Percentiles rank a stretch among this genome's conserved stretches.
Conservation (phyloP, 1,140 invertebrate species). For the Tribolium castaneum region DNA sequence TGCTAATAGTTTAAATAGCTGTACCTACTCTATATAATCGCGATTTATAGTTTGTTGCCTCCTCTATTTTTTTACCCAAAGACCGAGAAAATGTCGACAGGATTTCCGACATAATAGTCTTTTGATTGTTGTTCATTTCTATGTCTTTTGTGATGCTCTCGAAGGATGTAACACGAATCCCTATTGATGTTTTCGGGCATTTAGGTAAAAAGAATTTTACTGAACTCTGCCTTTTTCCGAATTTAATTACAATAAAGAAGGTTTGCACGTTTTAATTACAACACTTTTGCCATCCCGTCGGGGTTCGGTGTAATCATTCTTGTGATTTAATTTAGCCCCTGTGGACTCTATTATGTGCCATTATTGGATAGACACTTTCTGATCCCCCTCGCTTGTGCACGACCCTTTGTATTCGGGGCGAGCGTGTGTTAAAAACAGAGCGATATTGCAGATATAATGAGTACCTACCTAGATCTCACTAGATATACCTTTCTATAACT, state of each 20-base stretch:
- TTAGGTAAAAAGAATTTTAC: slow-evolving; percentile 19
- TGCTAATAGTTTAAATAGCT: slow-evolving; percentile 31
- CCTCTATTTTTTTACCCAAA: slow-evolving; percentile 8
- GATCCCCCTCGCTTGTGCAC: slow-evolving; percentile 14
- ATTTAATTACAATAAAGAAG: not conserved
- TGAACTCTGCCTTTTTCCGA: not conserved
- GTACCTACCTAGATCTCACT: not conserved
- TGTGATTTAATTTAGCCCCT: slow-evolving; percentile 46
- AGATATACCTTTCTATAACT: too few relatives aligned
- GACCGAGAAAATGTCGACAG: not conserved
- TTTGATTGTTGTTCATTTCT: slow-evolving; percentile 34
- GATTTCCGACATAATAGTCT: slow-evolving; percentile 18
- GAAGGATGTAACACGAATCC: slow-evolving; percentile 21
- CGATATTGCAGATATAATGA: not conserved
- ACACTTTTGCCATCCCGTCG: slow-evolving; percentile 4
- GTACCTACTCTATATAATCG: not conserved
- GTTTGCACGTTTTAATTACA: slow-evolving; percentile 9
- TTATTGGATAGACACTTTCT: slow-evolving; percentile 44
- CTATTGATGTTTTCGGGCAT: slow-evolving; percentile 13
- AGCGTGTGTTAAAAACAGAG: not conserved
- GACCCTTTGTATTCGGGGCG: not conserved
- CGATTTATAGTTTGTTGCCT: slow-evolving; percentile 18
- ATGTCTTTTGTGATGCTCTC: not conserved
- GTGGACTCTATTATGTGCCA: slow-evolving; percentile 42
- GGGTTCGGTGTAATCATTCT: slow-evolving; percentile 35